Conservation (phyloP, 1,140 invertebrate species). For the Heliconius hermathena region DNA sequence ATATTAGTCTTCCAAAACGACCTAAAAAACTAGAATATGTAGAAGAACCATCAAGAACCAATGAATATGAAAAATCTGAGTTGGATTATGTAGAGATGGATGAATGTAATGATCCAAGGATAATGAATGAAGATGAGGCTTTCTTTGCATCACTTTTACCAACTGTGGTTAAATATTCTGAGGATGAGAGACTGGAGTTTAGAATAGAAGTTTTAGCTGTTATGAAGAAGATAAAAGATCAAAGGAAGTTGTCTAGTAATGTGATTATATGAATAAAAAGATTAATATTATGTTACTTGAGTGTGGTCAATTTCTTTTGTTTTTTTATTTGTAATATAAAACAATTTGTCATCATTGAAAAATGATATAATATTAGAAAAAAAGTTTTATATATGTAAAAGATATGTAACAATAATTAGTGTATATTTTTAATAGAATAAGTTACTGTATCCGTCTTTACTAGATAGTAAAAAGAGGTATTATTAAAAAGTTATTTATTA, state of each 20-base stretch:
- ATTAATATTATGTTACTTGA: background rate
- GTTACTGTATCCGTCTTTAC: no score
- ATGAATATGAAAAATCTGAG: slow-evolving; percentile 40
- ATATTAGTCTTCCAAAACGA: slow-evolving; percentile 29
- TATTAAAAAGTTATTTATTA: no score
- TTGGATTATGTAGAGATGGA: slow-evolving; percentile 61
- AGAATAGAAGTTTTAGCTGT: slow-evolving; percentile 69
- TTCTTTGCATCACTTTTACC: slow-evolving; percentile 74
- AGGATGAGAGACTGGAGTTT: slow-evolving; percentile 71
- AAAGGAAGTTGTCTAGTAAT: slow-evolving; percentile 49
- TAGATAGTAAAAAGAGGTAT: no score
- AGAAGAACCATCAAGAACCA: slow-evolving; percentile 36
- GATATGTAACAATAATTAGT: no score
- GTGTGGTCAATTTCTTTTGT: background rate
- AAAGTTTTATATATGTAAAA: no score
- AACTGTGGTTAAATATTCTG: slow-evolving; percentile 67
- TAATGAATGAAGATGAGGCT: slow-evolving; percentile 77
- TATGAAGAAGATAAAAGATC: slow-evolving; percentile 70
- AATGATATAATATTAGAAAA: no score
- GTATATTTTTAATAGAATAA: no score
- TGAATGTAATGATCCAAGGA: slow-evolving; percentile 54
- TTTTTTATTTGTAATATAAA: no score
- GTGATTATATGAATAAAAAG: background rate
- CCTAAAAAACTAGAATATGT: slow-evolving; percentile 30
- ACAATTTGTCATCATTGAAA: no score